A percentile compares a stretch with the other conserved stretches of the same genome.
Evolutionary conservation across 1,140 invertebrate genomes (phyloP).

Genomic region (Microvelia longipes): DNA sequence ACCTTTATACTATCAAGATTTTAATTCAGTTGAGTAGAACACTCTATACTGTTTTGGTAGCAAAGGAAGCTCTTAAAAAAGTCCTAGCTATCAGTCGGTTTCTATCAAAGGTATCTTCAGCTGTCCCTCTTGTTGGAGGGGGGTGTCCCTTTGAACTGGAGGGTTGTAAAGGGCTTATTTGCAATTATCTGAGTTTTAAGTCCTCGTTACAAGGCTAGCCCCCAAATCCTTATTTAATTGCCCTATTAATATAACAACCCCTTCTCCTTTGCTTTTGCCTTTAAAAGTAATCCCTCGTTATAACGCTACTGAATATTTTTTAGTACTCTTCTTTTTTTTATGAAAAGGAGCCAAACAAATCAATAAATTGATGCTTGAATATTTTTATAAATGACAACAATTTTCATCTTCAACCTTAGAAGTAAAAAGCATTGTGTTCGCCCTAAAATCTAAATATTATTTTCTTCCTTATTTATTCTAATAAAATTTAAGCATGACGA

Average conservation of each 20-base stretch:
- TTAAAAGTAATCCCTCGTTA: background rate
- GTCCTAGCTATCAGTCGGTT: background rate
- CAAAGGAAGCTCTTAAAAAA: background rate
- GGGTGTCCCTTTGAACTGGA: background rate
- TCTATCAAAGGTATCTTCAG: background rate
- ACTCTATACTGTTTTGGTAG: background rate
- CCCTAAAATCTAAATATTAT: too few species aligned
- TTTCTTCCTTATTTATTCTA: too few species aligned
- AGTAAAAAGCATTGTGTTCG: too few species aligned
- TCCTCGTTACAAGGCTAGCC: background rate
- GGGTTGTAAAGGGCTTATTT: background rate
- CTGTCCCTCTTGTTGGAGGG: background rate
- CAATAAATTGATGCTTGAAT: too few species aligned
- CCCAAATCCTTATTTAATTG: background rate
- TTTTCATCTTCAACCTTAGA: too few species aligned
- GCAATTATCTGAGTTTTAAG: background rate
- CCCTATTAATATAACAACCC: background rate
- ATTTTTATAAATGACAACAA: too few species aligned
- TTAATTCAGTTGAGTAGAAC: background rate
- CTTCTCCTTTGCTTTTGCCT: background rate
- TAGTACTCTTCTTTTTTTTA: background rate
- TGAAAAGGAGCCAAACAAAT: too few species aligned
- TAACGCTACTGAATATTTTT: background rate
- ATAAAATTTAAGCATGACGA: too few species aligned
- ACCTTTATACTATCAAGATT: background rate